Evolutionary conservation across 2,888 invertebrate genomes (phyloP), one percentile per base, ranked within the genome.

Genomic region (Zelleria hepariella): DNA sequence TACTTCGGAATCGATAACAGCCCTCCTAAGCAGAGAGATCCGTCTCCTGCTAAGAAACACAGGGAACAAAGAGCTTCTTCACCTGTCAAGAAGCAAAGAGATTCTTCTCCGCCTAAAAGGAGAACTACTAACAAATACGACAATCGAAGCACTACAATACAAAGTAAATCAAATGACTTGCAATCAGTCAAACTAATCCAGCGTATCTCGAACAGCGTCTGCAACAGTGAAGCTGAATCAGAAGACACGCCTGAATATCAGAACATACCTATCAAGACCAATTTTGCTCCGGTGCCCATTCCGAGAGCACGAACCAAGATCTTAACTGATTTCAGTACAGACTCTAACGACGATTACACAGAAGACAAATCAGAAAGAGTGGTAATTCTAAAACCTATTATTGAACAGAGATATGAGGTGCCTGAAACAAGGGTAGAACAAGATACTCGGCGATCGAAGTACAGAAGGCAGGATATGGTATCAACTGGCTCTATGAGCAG

Each of bases 1-100:
- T 92, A 90, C 69, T 92, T 92, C 67, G 92, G 92, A 26, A 69
- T 84, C 18, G 15, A 60, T 51, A 60, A 58, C 10, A 25, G 18
- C 8, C 5, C 21, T 20, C n/a, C 53, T 53, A 26, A 26, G 5
- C 24, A 49, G 51, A 42, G 32, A 42, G 32, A 42, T 42, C 32
- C 15, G 10, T 42, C 32, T 42, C 32, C 15, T 42, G 15, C 32
- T 2, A 42, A 42, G 32, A 42, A 15, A 15, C 10, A 4, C 1
- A 42, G 32, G 32, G 15, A 15, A 15, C 10, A 4, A 0, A 42
- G 32, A 42, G 32, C 32, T 42, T 42, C 10, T 42, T 42, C 32
- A 42, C 32, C 32, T 42, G 15, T 42, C 15, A 42, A 42, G 32
- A 10, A 42, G 0, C 32, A 42, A 15, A 42, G 32, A 15, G 32